Evolutionary conservation across 92 coral and sea anemone species (phyloP), one percentile per base, ranked within the genome.

Genomic region (Porites lobata): DNA sequence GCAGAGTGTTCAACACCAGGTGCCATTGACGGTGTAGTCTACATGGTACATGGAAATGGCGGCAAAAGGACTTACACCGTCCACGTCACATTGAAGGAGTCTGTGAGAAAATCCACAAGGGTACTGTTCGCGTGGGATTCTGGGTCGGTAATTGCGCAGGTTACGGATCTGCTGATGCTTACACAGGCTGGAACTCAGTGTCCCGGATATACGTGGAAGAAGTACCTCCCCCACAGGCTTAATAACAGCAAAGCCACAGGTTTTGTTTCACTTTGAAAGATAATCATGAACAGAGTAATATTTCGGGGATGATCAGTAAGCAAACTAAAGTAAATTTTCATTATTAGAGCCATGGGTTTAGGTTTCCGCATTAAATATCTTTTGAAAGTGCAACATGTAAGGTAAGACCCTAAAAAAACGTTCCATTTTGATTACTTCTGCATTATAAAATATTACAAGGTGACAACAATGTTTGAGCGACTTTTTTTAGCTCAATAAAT

Each of bases 121-220:
- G 79, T 3, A 75, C 7, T 8, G 79, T 87, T 26, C 90, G 90
- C 75, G 82, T 81, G 77, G 91, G 91, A 72, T 81, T 88, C 91
- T 82, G 87, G 87, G 91, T 88, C 53, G 90, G 90, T 3, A 79
- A 79, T 67, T 87, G 90, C 3, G 21, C 11, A 6, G 71, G 90
- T 54, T 54, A 19, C 76, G 69, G 78, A 69, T 21, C 50, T 53
- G 90, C 90, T 67, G 80, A 86, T 62, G 90, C 90, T 0, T 67
- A 66, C 13, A 79, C 86, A 6, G 90, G 90, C 4, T 86, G 79
- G 77, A 63, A 86, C 26, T 78, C 90, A 7, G 85, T 86, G 9
- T 77, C 90, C 26, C 69, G 90, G 65, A 86, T 86, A 18, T 80
- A 76, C 64, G 64, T 86, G 38, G 90, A 86, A 57, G 90, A 86